Evolutionary conservation across 2,888 invertebrate species (phyloP), one percentile per base, ranked within the genome.

Genomic region (Drepana falcataria): DNA sequence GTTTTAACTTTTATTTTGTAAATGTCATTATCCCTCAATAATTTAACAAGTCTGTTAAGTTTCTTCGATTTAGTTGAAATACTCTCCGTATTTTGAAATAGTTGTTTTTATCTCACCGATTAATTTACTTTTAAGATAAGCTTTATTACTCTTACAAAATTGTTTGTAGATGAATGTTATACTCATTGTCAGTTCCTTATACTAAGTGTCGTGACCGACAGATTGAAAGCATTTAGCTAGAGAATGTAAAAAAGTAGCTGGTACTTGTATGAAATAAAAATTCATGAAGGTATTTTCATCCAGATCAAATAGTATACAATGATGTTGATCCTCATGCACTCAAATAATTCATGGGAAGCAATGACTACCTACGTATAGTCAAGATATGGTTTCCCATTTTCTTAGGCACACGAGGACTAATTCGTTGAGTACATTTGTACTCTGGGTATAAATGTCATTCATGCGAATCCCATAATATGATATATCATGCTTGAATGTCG

Each of bases 61-160:
- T 37, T 37, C 5, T 37, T 37, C 35, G 4, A 35, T 49, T 33
- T 40, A 5, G 33, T 7, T 51, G 9, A 51, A 37, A 40, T 21
- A 21, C 21, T 21, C 21, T 21, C 35, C n/a, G 40, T 40, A 51
- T 40, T 51, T 51, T 40, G 33, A 33, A 33, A 34, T 35, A 7
- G 60, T 64, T 64, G 63, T 68, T 57, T 35, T 59, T 64, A 62
- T 64, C 69, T 70, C 69, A 67, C 71, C 64, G 65, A 67, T 63
- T 68, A 63, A 58, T 64, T 62, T 54, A 51, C 54, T 47, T 56
- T 37, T 60, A 59, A 59, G 54, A 7, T 40, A 4, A 51, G 33
- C 40, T 21, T 21, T 21, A 21, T 21, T 51, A 51, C 9, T 44
- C 44, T 9, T 40, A 34, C 40, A 51, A 61, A 62, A 62, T 61